A percentile compares a stretch with the other conserved stretches of the same genome.
These are phyloP conservation scores for Syngnathus floridae DNA, from an alignment of 2,113 vertebrate genomes.

Conservation along the genomic window DNA sequence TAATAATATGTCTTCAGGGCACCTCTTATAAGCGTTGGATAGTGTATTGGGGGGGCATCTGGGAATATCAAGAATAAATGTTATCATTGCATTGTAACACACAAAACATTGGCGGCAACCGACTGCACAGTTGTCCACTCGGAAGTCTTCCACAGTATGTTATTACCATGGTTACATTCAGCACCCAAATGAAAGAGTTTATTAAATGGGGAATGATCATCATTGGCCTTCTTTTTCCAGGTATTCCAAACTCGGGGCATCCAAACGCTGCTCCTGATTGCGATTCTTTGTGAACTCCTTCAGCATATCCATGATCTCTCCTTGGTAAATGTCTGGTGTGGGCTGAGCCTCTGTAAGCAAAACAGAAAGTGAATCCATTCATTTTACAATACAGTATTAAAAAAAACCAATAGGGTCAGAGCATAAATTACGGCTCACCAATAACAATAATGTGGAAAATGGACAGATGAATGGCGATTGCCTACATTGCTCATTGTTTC, in stretches of 20 bases:
- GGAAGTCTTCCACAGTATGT: neutral
- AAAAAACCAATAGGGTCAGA: no score
- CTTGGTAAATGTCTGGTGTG: slow-evolving; percentile 65
- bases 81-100: neutral
- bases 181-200: slow-evolving; percentile 34
- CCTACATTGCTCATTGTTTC: no score
- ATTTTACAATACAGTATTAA: neutral
- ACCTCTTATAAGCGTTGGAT: neutral
- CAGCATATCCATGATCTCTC: slow-evolving; percentile 80
- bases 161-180: neutral
- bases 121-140: neutral
- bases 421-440: no score
- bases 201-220: slow-evolving; percentile 21
- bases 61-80: neutral
- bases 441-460: no score
- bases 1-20: neutral
- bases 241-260: slow-evolving; percentile 71
- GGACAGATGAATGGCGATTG: no score
- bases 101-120: neutral
- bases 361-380: neutral
- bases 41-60: neutral
- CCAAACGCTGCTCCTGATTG: slow-evolving; percentile 73
- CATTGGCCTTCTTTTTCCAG: slow-evolving; percentile 61
- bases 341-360: slow-evolving; percentile 62
- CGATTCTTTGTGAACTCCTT: slow-evolving; percentile 88